These are phyloP conservation scores for Deilephila elpenor DNA, from an alignment of 2,888 invertebrate genomes.

Conservation along the genomic window DNA sequence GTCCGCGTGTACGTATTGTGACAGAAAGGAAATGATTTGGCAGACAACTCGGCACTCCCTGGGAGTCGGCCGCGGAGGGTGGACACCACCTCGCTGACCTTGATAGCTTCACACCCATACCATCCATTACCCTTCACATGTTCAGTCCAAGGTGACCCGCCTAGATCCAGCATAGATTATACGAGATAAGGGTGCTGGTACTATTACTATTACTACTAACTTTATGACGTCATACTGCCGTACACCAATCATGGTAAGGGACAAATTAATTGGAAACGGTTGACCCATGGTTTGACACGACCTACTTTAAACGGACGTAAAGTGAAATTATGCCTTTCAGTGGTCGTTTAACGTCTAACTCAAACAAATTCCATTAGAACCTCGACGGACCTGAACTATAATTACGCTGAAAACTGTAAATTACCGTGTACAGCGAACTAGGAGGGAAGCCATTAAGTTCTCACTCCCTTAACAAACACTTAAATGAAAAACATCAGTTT, in stretches of 20 bases:
- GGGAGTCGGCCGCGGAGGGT: constrained; percentile 46
- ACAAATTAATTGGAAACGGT: constrained; percentile 10
- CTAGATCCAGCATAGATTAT: constrained; percentile 13
- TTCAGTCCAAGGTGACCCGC: constrained; percentile 41
- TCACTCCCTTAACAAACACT: background rate
- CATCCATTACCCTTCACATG: constrained; percentile 40
- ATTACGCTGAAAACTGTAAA: constrained; percentile 5
- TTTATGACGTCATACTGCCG: constrained; percentile 6
- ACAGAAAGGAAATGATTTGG: constrained; percentile 34
- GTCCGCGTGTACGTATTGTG: constrained; percentile 33
- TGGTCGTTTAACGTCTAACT: constrained; percentile 15
- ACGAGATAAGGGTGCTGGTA: constrained; percentile 7
- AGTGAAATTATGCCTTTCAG: constrained; percentile 13
- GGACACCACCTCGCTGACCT: constrained; percentile 50
- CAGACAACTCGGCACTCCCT: constrained; percentile 48
- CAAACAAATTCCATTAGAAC: constrained; percentile 7
- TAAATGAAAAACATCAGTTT: background rate
- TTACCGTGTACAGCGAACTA: background rate
- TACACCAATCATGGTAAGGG: background rate
- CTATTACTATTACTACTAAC: constrained; percentile 6
- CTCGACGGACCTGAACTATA: constrained; percentile 1
- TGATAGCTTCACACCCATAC: constrained; percentile 43
- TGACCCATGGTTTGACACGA: constrained; percentile 1
- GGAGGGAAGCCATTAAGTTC: constrained; percentile 1
- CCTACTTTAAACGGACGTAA: constrained; percentile 11